Conservation (phyloP, 2,888 invertebrate genomes). For the Lasioglossum leucozonium region DNA sequence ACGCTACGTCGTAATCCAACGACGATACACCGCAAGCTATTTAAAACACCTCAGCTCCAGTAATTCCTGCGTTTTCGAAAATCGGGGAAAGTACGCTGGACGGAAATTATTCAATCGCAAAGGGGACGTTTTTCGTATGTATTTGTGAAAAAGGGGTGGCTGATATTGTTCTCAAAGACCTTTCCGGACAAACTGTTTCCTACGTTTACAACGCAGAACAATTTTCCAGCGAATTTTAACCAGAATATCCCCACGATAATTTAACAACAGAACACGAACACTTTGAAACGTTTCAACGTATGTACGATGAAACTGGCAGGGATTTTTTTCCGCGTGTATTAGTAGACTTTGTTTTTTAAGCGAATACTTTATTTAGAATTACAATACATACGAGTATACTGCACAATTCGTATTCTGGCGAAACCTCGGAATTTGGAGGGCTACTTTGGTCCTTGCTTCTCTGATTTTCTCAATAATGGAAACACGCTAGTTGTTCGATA, state of each 20-base stretch:
- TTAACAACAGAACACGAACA: not conserved
- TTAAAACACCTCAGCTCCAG: not conserved
- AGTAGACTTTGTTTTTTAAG: too few relatives aligned
- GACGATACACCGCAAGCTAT: not conserved
- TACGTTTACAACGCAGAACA: not conserved
- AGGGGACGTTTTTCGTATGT: not conserved
- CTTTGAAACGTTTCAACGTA: not conserved
- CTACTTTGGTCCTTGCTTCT: not conserved
- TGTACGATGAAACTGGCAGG: too few relatives aligned
- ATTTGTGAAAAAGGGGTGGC: not conserved
- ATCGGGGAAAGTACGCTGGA: not conserved
- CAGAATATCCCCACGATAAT: not conserved
- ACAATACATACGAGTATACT: too few relatives aligned
- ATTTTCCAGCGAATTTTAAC: not conserved
- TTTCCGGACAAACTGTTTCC: not conserved
- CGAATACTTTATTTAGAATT: too few relatives aligned
- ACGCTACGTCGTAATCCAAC: not conserved
- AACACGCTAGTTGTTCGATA: slow-evolving; percentile 61
- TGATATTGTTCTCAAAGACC: not conserved
- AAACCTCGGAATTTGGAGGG: not conserved
- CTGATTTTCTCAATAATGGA: slow-evolving; percentile 38
- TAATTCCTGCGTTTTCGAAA: not conserved
- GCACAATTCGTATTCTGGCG: not conserved
- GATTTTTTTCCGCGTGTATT: too few relatives aligned
- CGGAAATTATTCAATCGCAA: not conserved